Evolutionary conservation across 1,140 invertebrate genomes (phyloP), one percentile per base, ranked within the genome.

Genomic region (Samia ricini): DNA sequence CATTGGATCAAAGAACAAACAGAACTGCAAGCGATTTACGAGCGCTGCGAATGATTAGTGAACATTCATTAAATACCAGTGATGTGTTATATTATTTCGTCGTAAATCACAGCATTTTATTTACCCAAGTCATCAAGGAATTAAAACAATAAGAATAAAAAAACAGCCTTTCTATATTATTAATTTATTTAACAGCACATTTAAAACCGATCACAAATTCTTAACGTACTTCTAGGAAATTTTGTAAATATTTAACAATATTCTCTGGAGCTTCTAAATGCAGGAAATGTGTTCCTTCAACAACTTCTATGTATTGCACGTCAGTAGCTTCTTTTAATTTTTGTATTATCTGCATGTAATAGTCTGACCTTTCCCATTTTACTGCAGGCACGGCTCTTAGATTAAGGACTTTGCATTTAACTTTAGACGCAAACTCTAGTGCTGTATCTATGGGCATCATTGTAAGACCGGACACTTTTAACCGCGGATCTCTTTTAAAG

Each of bases 271-370:
- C 89, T 62, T 95, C 95, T 26, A 98, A 89, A 76, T 98, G 97
- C 5, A 97, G 92, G 77, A 97, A 96, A 91, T 98, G 97, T 2
- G 94, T 95, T 0, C 96, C 97, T 52, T 94, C 92, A 0, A n/a
- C n/a, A n/a, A 98, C 93, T 80, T 94, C 92, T 23, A 94, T 91
- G 66, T 94, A 95, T 24, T 93, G 91, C 63, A 96, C 93, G 52
- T 91, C 91, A 0, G 95, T 91, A 20, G 75, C 85, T 48, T 91
- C 62, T 80, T 93, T 93, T 49, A 97, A 92, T 50, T 92, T 89
- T 21, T 95, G 91, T 18, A 96, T 77, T 8, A 96, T 92, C 50
- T 92, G 76, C 0, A 93, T 73, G 72, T 96, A 97, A 71, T 94
- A 91, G 66, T 94, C 92, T 0, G 93, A 86, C 61, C 92, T 85